Conservation (phyloP, 2,113 vertebrate genomes). For the rabbit (Oryctolagus cuniculus) region DNA sequence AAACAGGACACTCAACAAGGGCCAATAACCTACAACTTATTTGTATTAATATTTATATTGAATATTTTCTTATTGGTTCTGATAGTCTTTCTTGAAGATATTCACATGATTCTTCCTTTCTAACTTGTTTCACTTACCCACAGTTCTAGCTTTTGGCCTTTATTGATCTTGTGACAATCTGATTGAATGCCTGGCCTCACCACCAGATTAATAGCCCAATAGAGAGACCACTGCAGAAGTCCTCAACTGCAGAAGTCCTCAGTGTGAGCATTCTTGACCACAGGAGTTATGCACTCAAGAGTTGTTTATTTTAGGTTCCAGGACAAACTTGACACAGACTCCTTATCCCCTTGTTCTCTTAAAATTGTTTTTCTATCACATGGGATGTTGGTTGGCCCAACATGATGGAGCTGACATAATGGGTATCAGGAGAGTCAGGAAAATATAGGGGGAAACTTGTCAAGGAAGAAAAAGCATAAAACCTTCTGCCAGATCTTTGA, state of each 20-base stretch:
- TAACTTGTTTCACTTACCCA: neutral
- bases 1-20: neutral
- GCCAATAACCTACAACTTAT: neutral
- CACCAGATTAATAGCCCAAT: neutral
- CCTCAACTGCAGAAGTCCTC: neutral
- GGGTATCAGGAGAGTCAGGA: slow-evolving; percentile 48
- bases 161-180: neutral
- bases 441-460: slow-evolving; percentile 53
- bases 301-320: neutral
- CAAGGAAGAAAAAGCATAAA: slow-evolving; percentile 8
- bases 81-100: neutral
- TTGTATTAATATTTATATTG: neutral
- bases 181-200: neutral
- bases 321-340: slow-evolving; percentile 14
- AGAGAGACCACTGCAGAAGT: neutral
- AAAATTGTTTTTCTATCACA: slow-evolving; percentile 43
- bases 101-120: neutral
- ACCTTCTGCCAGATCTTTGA: slow-evolving; percentile 56
- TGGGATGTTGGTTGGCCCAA: slow-evolving; percentile 26
- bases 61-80: neutral
- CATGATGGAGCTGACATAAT: slow-evolving; percentile 52
- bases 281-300: neutral
- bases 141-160: neutral
- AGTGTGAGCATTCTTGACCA: neutral
- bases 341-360: slow-evolving; percentile 35